Conservation (phyloP, 2,797 vertebrate species). For the Triplophysa yarkandensis region DNA sequence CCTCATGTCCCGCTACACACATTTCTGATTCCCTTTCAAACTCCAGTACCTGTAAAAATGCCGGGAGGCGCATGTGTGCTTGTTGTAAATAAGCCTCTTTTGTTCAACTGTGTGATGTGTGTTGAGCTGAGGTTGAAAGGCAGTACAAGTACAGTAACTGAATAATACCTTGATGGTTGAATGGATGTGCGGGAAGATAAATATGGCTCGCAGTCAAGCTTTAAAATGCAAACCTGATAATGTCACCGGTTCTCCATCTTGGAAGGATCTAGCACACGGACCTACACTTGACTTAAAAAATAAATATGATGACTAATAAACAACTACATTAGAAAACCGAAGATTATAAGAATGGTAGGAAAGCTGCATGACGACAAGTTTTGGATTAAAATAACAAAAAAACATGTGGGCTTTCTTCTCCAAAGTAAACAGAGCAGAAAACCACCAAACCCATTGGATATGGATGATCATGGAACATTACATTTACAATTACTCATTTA, state of each 20-base stretch:
- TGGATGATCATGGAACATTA: not conserved
- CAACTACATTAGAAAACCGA: too few relatives aligned
- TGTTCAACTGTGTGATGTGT: not conserved
- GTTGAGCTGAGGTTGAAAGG: not conserved
- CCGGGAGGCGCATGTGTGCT: not conserved
- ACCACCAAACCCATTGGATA: not conserved
- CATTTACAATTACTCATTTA: too few relatives aligned
- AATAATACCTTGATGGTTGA: not conserved
- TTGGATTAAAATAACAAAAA: not conserved
- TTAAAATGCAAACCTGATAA: not conserved
- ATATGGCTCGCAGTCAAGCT: not conserved
- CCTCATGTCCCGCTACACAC: conserved; percentile 6
- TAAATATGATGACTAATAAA: not conserved
- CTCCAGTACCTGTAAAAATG: not conserved
- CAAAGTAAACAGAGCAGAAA: not conserved
- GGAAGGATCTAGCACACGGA: not conserved
- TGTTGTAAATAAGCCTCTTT: not conserved
- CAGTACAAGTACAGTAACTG: not conserved
- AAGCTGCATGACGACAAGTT: not conserved
- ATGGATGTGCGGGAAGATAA: not conserved
- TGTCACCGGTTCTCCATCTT: not conserved
- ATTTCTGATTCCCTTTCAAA: not conserved
- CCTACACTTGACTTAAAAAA: not conserved
- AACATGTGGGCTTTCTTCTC: not conserved
- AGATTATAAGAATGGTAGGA: not conserved